Evolutionary conservation across 35 echinoderm and acorn worm species (phyloP).

Genomic region (Hemicentrotus pulcherrimus): DNA sequence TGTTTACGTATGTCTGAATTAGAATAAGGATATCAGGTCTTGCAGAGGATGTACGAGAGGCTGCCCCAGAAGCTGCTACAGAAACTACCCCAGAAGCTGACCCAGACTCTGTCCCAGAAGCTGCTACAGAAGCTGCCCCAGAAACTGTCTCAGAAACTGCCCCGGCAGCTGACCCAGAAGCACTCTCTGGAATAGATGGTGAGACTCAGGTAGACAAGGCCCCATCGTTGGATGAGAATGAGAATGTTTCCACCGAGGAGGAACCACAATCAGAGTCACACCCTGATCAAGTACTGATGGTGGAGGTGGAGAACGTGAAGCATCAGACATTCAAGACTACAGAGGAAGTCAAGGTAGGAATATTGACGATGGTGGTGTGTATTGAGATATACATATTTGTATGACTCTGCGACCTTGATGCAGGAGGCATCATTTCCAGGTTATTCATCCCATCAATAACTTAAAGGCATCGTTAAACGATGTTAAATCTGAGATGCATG

Average conservation of each 20-base stretch:
- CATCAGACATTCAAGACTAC: conserved; percentile 78
- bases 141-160: background rate
- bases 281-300: conserved; percentile 71
- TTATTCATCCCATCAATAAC: too few relatives aligned
- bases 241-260: background rate
- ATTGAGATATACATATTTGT: background rate
- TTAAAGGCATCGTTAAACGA: too few relatives aligned
- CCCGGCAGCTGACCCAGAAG: background rate
- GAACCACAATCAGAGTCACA: background rate
- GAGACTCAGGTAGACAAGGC: background rate
- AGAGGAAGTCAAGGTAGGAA: conserved; percentile 92
- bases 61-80: background rate
- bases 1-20: background rate
- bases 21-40: conserved; percentile 51
- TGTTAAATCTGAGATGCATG: too few relatives aligned
- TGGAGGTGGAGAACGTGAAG: conserved; percentile 84
- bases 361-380: background rate
- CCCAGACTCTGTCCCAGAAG: background rate
- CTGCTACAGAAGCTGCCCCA: background rate
- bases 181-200: background rate
- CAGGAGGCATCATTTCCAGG: background rate
- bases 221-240: background rate
- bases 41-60: background rate
- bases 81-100: background rate
- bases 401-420: too few relatives aligned